Base-by-base conservation (phyloP, 1,140 invertebrate genomes). In the Aphelenchoides avenae region DNA sequence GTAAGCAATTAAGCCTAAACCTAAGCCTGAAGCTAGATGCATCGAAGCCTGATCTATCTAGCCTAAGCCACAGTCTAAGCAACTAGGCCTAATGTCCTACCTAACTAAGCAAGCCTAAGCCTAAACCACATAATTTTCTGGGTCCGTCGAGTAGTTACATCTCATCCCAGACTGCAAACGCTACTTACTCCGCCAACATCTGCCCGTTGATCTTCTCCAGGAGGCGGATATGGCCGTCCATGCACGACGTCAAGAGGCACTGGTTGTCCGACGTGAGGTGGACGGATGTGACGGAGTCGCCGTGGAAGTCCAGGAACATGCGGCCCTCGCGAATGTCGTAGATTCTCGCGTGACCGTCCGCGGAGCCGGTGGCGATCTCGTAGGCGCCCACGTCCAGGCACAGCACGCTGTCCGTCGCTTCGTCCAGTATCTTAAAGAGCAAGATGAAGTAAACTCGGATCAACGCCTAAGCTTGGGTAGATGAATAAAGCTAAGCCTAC, bases 301-400 rank as follows among this genome's bases (percentile, higher is more conserved):
- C 56, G n/a, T 1, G 30, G 49, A 46, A 70, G 47, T 66, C 64
- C 13, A 66, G 37, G 52, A 48, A 66, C 22, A 66, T 33, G 11
- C 66, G 61, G 24, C 64, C 64, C 40, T 66, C 67, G 5, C 64
- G 34, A 31, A 66, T 44, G 44, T 66, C 64, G 40, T 66, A 66
- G 22, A 72, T 15, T 18, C 64, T 22, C 7, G 54, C 5, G 44
- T 44, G 29, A 7, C 65, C 66, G 48, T 66, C 64, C 0, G 64
- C 64, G 27, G 66, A 66, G 4, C 64, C 64, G 15, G 65, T 66
- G 22, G 31, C 64, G 29, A 66, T 66, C 41, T 66, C 64, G 34
- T 50, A 46, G 7, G 40, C 40, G 39, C 36, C 56, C 9, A 53
- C 57, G 22, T 70, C 66, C 18, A 66, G 18, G 31, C 60, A 52